These are phyloP conservation scores for Erynnis tages DNA, from an alignment of 2,888 invertebrate genomes.

Conservation along the genomic window DNA sequence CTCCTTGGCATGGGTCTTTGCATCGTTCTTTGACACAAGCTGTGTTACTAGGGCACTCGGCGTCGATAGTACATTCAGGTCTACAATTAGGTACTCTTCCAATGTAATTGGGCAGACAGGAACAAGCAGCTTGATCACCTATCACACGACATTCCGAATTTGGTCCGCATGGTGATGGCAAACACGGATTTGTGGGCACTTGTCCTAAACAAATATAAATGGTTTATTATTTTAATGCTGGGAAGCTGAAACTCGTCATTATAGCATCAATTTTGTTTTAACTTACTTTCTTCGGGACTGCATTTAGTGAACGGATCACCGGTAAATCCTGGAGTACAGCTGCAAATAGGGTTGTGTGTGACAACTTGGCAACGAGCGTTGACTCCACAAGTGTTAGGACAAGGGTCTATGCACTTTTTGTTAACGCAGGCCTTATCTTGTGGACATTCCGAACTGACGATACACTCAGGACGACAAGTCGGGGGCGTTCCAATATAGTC, in stretches of 20 bases:
- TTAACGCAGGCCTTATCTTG: slow-evolving; percentile 90
- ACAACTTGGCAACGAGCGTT: slow-evolving; percentile 92
- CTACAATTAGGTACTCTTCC: slow-evolving; percentile 93
- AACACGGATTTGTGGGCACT: slow-evolving; percentile 84
- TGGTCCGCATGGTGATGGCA: slow-evolving; percentile 91
- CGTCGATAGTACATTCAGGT: slow-evolving; percentile 90
- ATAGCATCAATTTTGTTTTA: not conserved
- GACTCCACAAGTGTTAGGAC: slow-evolving; percentile 89
- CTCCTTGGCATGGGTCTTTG: slow-evolving; percentile 90
- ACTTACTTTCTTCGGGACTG: slow-evolving; percentile 82
- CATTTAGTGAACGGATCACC: slow-evolving; percentile 91
- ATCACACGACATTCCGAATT: slow-evolving; percentile 91
- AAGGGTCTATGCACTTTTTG: slow-evolving; percentile 90
- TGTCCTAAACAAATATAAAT: slow-evolving; percentile 42
- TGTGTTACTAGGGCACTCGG: slow-evolving; percentile 90
- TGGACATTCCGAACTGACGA: slow-evolving; percentile 91
- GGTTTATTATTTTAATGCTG: too few species aligned
- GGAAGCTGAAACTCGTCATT: too few species aligned
- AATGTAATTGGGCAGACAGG: slow-evolving; percentile 89
- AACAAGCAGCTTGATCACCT: slow-evolving; percentile 91
- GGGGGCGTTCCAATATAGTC: slow-evolving; percentile 90
- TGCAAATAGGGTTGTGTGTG: slow-evolving; percentile 93
- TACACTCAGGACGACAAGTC: slow-evolving; percentile 90
- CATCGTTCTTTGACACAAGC: slow-evolving; percentile 92
- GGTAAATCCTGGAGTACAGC: slow-evolving; percentile 88